These are phyloP conservation scores for Atherinosoma microstoma DNA, from an alignment of 2,797 vertebrate genomes.

Conservation along the genomic window DNA sequence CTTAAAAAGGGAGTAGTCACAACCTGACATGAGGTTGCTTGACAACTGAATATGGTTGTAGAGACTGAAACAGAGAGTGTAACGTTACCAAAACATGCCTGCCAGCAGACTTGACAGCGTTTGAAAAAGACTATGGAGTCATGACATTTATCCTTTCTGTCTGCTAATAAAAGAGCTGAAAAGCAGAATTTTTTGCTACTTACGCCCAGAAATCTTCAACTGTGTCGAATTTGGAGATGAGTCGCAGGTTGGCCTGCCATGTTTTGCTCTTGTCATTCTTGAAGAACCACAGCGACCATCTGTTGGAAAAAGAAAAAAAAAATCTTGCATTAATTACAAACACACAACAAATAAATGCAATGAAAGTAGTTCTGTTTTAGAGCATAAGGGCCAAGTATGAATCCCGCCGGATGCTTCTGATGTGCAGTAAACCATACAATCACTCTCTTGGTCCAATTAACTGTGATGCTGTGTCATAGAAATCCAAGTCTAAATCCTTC, in stretches of 20 bases:
- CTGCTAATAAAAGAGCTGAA: neutral
- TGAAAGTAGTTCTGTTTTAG: constrained; percentile 3
- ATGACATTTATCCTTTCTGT: constrained; percentile 11
- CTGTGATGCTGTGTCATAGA: constrained; percentile 11
- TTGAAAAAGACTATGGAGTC: neutral
- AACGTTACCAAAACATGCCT: neutral
- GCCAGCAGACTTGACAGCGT: neutral
- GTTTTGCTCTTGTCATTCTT: constrained; percentile 99
- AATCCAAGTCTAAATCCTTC: constrained; percentile 8
- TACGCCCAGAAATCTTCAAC: constrained; percentile 99
- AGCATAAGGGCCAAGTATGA: neutral
- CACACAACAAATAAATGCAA: constrained; percentile 31
- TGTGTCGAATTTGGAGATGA: constrained; percentile 99
- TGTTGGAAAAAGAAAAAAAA: constrained; percentile 68
- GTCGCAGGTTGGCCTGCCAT: constrained; percentile 98
- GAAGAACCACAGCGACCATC: constrained; percentile 99
- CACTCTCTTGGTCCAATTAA: constrained; percentile 27
- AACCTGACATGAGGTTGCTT: constrained; percentile 98
- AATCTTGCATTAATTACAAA: constrained; percentile 50
- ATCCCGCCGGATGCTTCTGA: neutral
- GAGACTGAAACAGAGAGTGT: constrained; percentile 82
- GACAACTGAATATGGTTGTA: constrained; percentile 99
- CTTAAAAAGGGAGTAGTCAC: constrained; percentile 99
- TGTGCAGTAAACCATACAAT: neutral
- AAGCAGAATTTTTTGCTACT: constrained; percentile 72